phyloP scores from a whole-genome alignment of 37 sponge, comb jelly and placozoan genomes.

The Aphrocallistes beatrix region DNA sequence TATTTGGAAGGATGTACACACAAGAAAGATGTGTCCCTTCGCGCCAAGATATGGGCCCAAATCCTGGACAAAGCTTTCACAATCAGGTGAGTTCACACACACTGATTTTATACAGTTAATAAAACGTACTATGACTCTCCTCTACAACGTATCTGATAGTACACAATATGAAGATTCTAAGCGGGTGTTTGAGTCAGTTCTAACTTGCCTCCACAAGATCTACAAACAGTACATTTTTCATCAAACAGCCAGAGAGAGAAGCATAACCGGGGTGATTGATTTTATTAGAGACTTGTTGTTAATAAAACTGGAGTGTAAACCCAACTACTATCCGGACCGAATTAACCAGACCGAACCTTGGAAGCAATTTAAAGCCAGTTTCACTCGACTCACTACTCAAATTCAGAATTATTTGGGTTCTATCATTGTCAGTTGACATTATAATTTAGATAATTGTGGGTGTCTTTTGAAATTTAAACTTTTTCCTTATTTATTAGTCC shows the following conservation, averaged over 20 bases:
- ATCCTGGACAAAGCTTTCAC: neutral
- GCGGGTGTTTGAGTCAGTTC: neutral
- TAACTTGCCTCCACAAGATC: constrained; percentile 3
- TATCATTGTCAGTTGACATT: neutral
- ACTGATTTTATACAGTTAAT: neutral
- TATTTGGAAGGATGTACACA: neutral
- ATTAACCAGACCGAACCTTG: neutral
- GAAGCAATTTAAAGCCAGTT: neutral
- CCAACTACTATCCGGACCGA: neutral
- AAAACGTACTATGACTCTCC: neutral
- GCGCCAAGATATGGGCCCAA: neutral
- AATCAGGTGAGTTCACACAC: neutral
- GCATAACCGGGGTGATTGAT: neutral
- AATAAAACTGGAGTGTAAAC: neutral
- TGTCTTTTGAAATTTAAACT: no score
- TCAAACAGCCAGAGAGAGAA: neutral
- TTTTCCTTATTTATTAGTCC: neutral
- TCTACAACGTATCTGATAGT: neutral
- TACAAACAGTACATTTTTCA: neutral
- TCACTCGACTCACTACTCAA: neutral
- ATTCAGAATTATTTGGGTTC: neutral
- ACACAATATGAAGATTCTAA: neutral
- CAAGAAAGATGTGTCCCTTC: neutral
- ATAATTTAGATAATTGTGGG: no score
- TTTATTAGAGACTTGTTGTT: neutral